Conservation (phyloP, 1,140 invertebrate species). For the Hylyphantes graminicola region DNA sequence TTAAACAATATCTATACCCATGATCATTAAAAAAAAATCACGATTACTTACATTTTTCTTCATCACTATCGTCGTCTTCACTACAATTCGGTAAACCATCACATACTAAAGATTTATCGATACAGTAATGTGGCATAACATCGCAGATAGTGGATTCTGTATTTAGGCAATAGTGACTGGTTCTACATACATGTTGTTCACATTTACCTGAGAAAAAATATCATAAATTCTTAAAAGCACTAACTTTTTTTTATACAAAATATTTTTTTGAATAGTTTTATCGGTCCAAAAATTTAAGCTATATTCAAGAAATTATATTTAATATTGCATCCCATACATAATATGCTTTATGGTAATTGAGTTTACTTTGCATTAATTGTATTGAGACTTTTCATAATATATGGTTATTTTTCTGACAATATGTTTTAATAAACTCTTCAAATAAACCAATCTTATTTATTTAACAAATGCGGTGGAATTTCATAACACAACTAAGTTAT, state of each 20-base stretch:
- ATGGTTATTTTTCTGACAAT: not conserved
- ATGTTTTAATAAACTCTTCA: too few relatives aligned
- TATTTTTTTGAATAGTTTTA: too few relatives aligned
- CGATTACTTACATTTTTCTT: constrained; percentile 65
- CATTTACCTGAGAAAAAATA: constrained; percentile 61
- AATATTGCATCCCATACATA: too few relatives aligned
- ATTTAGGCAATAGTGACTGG: constrained; percentile 65
- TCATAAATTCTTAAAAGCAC: not conserved
- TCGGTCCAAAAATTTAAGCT: too few relatives aligned
- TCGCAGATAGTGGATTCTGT: constrained; percentile 63
- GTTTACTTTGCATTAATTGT: too few relatives aligned
- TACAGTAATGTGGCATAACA: constrained; percentile 65
- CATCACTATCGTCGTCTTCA: constrained; percentile 66
- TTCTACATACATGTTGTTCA: constrained; percentile 63
- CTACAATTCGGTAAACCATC: constrained; percentile 67
- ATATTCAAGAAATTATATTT: too few relatives aligned
- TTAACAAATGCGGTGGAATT: too few relatives aligned
- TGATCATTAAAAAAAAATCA: not conserved
- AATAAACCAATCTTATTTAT: too few relatives aligned
- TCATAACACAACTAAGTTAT: too few relatives aligned
- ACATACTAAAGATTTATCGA: constrained; percentile 65
- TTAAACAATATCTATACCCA: too few relatives aligned
- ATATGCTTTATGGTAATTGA: too few relatives aligned
- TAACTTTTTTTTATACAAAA: not conserved
- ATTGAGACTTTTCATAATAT: not conserved